phyloP scores from a whole-genome alignment of 2,797 vertebrate genomes.

The Ptychobarbus kaznakovi region DNA sequence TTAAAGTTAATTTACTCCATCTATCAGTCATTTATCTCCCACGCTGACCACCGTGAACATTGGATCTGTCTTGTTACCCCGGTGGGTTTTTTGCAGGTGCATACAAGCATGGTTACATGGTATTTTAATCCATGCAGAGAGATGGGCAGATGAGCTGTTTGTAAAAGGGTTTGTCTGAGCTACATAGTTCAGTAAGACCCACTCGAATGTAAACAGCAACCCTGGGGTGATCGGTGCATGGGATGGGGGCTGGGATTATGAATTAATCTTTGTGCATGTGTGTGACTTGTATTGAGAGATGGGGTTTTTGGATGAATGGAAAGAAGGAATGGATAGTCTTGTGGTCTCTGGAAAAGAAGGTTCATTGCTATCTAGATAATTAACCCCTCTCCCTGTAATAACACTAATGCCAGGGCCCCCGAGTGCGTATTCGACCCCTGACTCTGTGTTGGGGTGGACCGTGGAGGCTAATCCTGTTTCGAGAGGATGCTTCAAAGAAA shows the following conservation, averaged over 20 bases:
- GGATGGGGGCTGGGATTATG: constrained; percentile 14
- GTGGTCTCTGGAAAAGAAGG: constrained; percentile 43
- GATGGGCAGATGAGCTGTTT: constrained; percentile 59
- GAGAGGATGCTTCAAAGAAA: constrained; percentile 38
- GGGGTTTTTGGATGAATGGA: constrained; percentile 42
- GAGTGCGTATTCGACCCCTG: constrained; percentile 34
- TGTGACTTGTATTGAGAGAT: constrained; percentile 14
- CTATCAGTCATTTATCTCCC: neutral
- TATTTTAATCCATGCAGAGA: constrained; percentile 65
- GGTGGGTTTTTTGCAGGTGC: constrained; percentile 48
- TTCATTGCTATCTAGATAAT: constrained; percentile 60
- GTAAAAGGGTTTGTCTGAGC: constrained; percentile 53
- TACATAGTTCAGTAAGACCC: constrained; percentile 58
- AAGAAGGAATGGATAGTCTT: constrained; percentile 47
- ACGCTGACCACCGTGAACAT: constrained; percentile 1
- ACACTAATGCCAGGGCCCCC: constrained; percentile 36
- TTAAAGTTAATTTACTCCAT: neutral
- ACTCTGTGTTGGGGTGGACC: constrained; percentile 28
- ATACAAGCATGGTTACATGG: constrained; percentile 70
- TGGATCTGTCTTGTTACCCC: constrained; percentile 43
- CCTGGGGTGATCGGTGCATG: constrained; percentile 21
- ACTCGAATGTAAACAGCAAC: constrained; percentile 57
- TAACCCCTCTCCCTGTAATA: constrained; percentile 48
- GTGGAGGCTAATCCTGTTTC: constrained; percentile 51
- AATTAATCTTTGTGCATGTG: constrained; percentile 29